Evolutionary conservation across 2,797 vertebrate genomes (phyloP).

Genomic region (Melanotaenia nigrans): DNA sequence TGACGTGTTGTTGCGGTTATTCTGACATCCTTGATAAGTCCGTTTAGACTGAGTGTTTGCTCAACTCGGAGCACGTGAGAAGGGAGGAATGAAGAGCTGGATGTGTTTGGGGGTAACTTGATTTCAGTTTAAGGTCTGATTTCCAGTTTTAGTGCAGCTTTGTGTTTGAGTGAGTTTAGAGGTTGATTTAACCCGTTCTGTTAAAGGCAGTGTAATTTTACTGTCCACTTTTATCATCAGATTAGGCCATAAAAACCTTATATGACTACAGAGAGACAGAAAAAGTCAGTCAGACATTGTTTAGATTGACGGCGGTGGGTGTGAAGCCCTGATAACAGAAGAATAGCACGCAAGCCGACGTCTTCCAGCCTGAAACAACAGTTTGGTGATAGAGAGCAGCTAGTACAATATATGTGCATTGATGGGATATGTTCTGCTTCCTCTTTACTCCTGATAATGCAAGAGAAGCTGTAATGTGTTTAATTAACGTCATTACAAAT

Average conservation of each 20-base stretch:
- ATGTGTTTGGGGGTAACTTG: background rate
- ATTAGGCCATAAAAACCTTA: conserved; percentile 11
- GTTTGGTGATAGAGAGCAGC: conserved; percentile 16
- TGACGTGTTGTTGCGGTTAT: conserved; percentile 48
- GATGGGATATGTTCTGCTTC: conserved; percentile 5
- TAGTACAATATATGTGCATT: background rate
- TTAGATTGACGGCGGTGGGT: conserved; percentile 39
- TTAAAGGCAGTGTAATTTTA: conserved; percentile 29
- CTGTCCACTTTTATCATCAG: conserved; percentile 32
- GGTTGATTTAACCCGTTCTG: background rate
- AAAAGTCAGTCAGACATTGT: conserved; percentile 28
- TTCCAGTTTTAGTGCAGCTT: conserved; percentile 21
- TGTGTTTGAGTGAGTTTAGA: conserved; percentile 3
- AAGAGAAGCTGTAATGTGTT: background rate
- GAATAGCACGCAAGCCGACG: conserved; percentile 23
- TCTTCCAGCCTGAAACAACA: conserved; percentile 35
- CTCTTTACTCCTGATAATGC: conserved; percentile 4
- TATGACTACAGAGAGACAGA: background rate
- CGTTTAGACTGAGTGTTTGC: conserved; percentile 47
- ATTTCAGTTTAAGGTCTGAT: background rate
- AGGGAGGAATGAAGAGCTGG: background rate
- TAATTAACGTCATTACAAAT: background rate
- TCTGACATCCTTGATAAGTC: conserved; percentile 58
- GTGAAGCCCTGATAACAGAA: conserved; percentile 41
- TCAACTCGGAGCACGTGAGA: conserved; percentile 19